Percentiles rank a stretch among this genome's conserved stretches.
Conservation (phyloP, 2,797 vertebrate genomes). For the Leucoraja ocellata region DNA sequence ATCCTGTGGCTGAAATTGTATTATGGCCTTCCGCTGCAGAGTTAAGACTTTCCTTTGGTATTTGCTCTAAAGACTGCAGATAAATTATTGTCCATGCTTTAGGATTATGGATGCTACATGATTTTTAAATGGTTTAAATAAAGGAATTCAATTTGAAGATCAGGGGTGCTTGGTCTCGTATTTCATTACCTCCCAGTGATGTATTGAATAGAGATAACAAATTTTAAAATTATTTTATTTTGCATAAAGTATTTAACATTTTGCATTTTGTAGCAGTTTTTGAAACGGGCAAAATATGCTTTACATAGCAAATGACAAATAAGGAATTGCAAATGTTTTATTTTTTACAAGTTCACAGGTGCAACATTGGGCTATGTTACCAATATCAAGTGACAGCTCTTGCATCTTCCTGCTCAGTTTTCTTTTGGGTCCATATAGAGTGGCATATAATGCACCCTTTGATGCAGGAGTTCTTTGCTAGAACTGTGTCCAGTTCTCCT, state of each 20-base stretch:
- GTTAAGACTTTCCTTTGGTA: background rate
- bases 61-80: background rate
- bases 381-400: background rate
- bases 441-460: too few relatives aligned
- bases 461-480: background rate
- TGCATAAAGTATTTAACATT: background rate
- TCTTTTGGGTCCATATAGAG: background rate
- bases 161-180: background rate
- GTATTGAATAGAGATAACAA: background rate
- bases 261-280: background rate
- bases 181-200: background rate
- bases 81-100: background rate
- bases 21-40: background rate
- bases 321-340: background rate
- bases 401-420: background rate
- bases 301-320: background rate
- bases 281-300: background rate
- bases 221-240: background rate
- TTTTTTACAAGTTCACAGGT: background rate
- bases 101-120: background rate
- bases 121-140: background rate
- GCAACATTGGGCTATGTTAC: background rate
- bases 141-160: background rate
- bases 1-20: background rate
- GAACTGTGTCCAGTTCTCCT: background rate